phyloP scores from a whole-genome alignment of 2,797 vertebrate genomes.

The Argyrosomus regius region DNA sequence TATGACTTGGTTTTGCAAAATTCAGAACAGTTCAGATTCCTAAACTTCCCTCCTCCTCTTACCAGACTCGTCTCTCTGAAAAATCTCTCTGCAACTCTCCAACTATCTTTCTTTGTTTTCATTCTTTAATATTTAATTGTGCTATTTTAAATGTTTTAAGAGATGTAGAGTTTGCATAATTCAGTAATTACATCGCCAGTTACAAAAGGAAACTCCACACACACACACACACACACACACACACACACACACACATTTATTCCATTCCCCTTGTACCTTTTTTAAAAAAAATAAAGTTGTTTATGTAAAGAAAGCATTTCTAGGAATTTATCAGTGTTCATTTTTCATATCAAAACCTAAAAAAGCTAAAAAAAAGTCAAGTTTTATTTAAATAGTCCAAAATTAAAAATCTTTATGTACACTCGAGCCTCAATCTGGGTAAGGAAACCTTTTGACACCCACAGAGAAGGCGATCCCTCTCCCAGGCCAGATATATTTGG shows the following conservation, averaged over 20 bases:
- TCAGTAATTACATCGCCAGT: not conserved
- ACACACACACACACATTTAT: not conserved
- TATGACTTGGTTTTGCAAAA: conserved; percentile 13
- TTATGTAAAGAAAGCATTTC: not conserved
- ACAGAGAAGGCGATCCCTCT: no score
- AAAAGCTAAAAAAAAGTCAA: not conserved
- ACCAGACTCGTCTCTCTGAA: not conserved
- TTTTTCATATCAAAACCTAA: not conserved
- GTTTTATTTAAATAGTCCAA: no score
- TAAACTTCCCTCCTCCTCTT: not conserved
- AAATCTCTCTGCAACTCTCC: not conserved
- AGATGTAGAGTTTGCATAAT: conserved; percentile 33
- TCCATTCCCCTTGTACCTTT: not conserved
- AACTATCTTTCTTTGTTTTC: not conserved
- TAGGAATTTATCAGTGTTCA: not conserved
- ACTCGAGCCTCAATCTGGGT: not conserved
- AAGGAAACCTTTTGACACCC: not conserved
- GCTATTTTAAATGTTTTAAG: conserved; percentile 38
- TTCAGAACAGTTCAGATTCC: conserved; percentile 11
- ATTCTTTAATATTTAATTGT: conserved; percentile 20
- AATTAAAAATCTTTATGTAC: no score
- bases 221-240: not conserved
- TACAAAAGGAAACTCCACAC: conserved; percentile 5
- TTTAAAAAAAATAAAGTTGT: not conserved
- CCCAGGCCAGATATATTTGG: no score